Evolutionary conservation across 2,113 vertebrate species (phyloP), one percentile per base, ranked within the genome.

Genomic region (Egretta garzetta): DNA sequence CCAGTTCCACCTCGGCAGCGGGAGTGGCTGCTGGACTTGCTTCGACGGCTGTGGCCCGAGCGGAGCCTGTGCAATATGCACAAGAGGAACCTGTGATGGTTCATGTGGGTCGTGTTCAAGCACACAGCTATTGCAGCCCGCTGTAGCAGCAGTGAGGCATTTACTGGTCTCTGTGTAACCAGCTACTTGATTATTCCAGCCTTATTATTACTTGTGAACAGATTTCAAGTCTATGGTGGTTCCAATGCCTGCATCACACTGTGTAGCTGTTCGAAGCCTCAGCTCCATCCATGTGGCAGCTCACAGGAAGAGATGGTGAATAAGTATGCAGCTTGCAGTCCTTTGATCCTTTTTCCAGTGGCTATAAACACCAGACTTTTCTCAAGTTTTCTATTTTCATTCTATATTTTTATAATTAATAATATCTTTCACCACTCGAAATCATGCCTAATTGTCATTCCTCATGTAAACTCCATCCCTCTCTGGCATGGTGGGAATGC

Each of bases 401-500:
- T 52, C 49, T 47, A 0, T 45, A 21, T 63, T 59, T 66, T 86
- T 41, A 17, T 22, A 47, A 20, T 20, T 75, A 41, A 37, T 47
- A 60, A 2, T 45, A 9, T 59, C 53, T 82, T 77, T 88, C 37
- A 41, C 33, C 43, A 37, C 52, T 72, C 9, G 5, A 33, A 68
- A 35, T 56, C 30, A 30, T 76, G 58, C 39, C 52, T 28, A 17
- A 9, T 35, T 55, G 19, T 32, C 32, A 35, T n/a, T 49, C 41
- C 18, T 75, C 37, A 10, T 62, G 45, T 32, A 63, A 94, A 58
- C 21, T 21, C n/a, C 37, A 5, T 41, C 41, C 16, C 8, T 49
- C 23, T 28, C n/a, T 32, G 52, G 13, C 1, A 0, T 4, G 4
- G 85, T n/a, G 30, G 52, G 37, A 27, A 90, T 0, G 18, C 28